Base-by-base conservation (phyloP, 2,113 vertebrate genomes). In the Ageneiosus marmoratus region DNA sequence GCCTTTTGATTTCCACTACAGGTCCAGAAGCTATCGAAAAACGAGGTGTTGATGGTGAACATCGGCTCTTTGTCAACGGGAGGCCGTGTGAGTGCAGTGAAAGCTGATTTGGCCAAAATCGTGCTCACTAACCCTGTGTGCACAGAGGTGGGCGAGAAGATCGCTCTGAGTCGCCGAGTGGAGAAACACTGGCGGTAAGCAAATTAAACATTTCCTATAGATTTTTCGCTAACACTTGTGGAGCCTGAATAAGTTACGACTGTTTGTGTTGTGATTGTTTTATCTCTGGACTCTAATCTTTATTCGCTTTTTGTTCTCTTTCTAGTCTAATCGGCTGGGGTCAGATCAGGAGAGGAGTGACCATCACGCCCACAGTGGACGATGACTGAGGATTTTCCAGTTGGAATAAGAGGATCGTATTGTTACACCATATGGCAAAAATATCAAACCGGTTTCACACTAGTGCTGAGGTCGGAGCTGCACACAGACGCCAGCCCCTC, bases 101-200 rank as follows among this genome's bases (percentile, higher is more conserved):
- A 99, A 88, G 98, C 98, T 5, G 98, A 99, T 92, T 91, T 99
- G 93, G 98, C 96, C 76, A 99, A 99, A 93, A 99, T 99, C 12
- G 97, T 99, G 84, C 93, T 99, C 22, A 99, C 98, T 75, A 99
- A 99, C 89, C 98, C 98, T 8, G 98, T 99, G 9, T 99, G 98
- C 93, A 99, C 98, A 16, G 98, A 99, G 94, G 97, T 99, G 44
- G 98, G 97, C 83, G 98, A 99, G 94, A 99, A 99, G 95, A 99
- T 99, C 87, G 98, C 98, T 29, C 95, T 99, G 83, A 99, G 98
- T 89, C 94, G 98, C 86, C 95, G 98, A 90, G 98, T 99, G 91
- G 98, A 99, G 90, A 99, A 99, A 89, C 98, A 99, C 70, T 99
- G 98, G 98, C 96, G 98, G 98, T 99, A 88, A 96, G 96, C 76